Percentiles rank a stretch among this genome's conserved stretches.
phyloP scores from a whole-genome alignment of 1,140 invertebrate genomes.

The Ips nitidus region DNA sequence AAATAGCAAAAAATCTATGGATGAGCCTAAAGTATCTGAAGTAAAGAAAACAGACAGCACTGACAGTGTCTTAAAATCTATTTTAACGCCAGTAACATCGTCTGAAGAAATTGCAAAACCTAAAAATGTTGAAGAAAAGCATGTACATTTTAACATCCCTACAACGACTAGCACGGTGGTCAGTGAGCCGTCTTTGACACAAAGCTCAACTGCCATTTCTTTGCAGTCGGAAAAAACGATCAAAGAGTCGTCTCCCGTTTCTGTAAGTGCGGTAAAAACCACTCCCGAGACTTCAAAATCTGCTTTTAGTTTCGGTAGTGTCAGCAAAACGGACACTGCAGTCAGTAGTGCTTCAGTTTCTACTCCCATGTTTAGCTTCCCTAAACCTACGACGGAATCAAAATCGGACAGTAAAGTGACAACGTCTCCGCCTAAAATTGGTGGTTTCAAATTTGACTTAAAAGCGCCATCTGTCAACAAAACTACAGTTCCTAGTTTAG shows the following conservation, averaged over 20 bases:
- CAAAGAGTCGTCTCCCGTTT: too few species aligned
- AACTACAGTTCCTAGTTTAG: background rate
- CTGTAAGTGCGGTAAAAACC: too few species aligned
- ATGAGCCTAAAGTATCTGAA: too few species aligned
- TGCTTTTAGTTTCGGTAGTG: background rate
- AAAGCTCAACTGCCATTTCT: background rate
- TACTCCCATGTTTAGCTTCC: constrained; percentile 39
- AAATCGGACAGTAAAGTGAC: background rate
- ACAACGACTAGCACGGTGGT: too few species aligned
- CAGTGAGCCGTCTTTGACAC: background rate
- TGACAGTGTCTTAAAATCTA: too few species aligned
- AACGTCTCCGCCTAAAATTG: background rate
- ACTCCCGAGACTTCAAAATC: background rate
- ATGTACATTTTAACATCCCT: too few species aligned
- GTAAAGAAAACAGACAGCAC: too few species aligned
- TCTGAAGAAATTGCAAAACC: too few species aligned
- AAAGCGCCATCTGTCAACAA: background rate
- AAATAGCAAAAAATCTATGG: background rate
- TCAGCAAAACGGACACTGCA: background rate
- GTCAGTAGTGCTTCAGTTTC: background rate
- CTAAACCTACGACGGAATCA: constrained; percentile 30
- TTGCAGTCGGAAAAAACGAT: background rate
- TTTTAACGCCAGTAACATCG: too few species aligned
- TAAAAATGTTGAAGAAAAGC: too few species aligned
- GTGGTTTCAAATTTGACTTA: constrained; percentile 11